Percentiles rank a stretch among this genome's conserved stretches.
These are phyloP conservation scores for Tribolium madens DNA, from an alignment of 1,140 invertebrate genomes.

Conservation along the genomic window DNA sequence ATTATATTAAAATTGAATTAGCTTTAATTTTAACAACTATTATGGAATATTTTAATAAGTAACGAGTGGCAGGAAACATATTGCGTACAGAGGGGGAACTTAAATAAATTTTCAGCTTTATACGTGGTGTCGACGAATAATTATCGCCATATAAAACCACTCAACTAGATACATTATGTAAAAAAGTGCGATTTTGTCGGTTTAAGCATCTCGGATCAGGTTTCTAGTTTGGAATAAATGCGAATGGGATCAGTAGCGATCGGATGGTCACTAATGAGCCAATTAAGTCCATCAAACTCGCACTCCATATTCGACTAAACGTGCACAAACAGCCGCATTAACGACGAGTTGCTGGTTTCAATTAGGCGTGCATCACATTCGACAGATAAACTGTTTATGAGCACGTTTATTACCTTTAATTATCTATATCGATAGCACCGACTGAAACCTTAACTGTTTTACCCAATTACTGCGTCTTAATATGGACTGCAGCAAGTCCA, in stretches of 20 bases:
- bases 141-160: background rate
- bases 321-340: slow-evolving; percentile 44
- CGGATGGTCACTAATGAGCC: slow-evolving; percentile 50
- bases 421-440: slow-evolving; percentile 18
- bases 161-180: too few relatives aligned
- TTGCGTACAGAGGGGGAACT: background rate
- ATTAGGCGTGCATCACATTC: slow-evolving; percentile 44
- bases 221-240: slow-evolving; percentile 45
- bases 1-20: slow-evolving; percentile 55
- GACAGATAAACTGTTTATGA: slow-evolving; percentile 36
- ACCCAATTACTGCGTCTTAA: background rate
- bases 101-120: slow-evolving; percentile 1
- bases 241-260: slow-evolving; percentile 52
- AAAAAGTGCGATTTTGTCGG: too few relatives aligned
- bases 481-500: background rate
- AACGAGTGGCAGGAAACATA: slow-evolving; percentile 36
- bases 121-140: background rate
- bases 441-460: slow-evolving; percentile 1
- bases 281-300: slow-evolving; percentile 52
- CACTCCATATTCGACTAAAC: slow-evolving; percentile 49
- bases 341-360: slow-evolving; percentile 47
- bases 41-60: slow-evolving; percentile 41
- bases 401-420: slow-evolving; percentile 23
- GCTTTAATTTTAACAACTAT: slow-evolving; percentile 49
- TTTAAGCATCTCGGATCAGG: background rate